Percentiles rank a stretch among this genome's conserved stretches.
These are phyloP conservation scores for Mylabris phalerata DNA, from an alignment of 1,140 invertebrate genomes.

Conservation along the genomic window DNA sequence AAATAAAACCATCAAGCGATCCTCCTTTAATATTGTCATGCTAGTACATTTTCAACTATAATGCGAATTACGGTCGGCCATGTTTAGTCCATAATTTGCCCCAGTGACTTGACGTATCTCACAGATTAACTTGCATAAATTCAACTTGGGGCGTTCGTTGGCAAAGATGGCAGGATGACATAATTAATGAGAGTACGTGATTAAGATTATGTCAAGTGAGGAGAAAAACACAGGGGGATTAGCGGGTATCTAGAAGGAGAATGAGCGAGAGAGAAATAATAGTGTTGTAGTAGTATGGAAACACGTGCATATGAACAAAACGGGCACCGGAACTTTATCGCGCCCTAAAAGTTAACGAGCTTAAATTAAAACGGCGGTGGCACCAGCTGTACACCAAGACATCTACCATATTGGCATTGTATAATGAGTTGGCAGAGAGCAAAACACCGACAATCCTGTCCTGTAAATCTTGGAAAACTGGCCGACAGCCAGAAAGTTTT, in stretches of 20 bases:
- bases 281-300: conserved; percentile 1
- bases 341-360: conserved; percentile 19
- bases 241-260: background rate
- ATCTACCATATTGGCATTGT: conserved; percentile 10
- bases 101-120: conserved; percentile 23
- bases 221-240: conserved; percentile 26
- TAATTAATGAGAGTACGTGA: conserved; percentile 37
- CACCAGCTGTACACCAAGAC: conserved; percentile 12
- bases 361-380: conserved; percentile 17
- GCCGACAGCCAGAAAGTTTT: no score
- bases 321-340: conserved; percentile 8
- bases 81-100: conserved; percentile 32
- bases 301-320: conserved; percentile 17
- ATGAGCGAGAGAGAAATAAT: no score
- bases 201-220: conserved; percentile 33
- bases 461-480: no score
- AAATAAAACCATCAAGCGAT: conserved; percentile 11
- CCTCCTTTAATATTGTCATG: conserved; percentile 10
- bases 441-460: no score
- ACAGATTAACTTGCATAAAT: conserved; percentile 36
- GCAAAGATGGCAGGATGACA: conserved; percentile 28
- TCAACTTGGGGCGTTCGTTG: conserved; percentile 5
- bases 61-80: conserved; percentile 24
- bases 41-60: no score
- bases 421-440: no score